Percentiles rank a stretch among this genome's conserved stretches.
These are phyloP conservation scores for Mastomys coucha DNA, from an alignment of 2,113 vertebrate genomes.

Conservation along the genomic window DNA sequence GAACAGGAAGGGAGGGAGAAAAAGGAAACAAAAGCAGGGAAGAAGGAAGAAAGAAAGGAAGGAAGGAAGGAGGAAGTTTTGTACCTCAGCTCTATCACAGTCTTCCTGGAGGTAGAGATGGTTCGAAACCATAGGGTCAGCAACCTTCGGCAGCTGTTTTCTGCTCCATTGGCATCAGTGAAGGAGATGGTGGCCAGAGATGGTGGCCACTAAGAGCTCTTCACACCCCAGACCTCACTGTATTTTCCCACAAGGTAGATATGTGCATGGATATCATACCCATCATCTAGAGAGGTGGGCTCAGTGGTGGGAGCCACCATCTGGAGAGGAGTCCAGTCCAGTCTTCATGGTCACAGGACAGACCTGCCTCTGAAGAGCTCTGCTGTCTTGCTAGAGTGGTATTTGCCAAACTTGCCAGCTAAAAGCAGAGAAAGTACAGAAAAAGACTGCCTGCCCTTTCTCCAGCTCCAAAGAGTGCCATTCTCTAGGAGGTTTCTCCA, in stretches of 20 bases:
- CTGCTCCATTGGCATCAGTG: background rate
- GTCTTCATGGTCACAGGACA: background rate
- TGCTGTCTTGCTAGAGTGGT: background rate
- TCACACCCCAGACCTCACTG: background rate
- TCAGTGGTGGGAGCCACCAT: background rate
- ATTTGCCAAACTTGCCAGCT: background rate
- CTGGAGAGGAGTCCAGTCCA: background rate
- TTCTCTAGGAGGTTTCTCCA: background rate
- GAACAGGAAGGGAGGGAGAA: too few relatives aligned
- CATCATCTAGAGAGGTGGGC: background rate
- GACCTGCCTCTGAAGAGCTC: background rate
- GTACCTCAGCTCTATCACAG: background rate
- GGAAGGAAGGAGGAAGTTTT: background rate
- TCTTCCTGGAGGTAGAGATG: background rate
- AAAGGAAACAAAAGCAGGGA: too few relatives aligned
- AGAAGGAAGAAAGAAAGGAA: too few relatives aligned
- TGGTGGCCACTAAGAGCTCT: background rate
- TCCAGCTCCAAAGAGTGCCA: background rate
- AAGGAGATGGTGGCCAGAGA: background rate
- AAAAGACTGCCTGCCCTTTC: background rate
- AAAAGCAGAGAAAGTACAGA: background rate
- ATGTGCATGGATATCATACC: background rate
- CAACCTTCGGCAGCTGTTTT: accelerated
- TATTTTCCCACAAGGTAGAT: too few relatives aligned
- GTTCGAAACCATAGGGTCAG: background rate